Evolutionary conservation across 23 tunicate species (phyloP), one percentile per base, ranked within the genome.

Genomic region (Corella eumyota): DNA sequence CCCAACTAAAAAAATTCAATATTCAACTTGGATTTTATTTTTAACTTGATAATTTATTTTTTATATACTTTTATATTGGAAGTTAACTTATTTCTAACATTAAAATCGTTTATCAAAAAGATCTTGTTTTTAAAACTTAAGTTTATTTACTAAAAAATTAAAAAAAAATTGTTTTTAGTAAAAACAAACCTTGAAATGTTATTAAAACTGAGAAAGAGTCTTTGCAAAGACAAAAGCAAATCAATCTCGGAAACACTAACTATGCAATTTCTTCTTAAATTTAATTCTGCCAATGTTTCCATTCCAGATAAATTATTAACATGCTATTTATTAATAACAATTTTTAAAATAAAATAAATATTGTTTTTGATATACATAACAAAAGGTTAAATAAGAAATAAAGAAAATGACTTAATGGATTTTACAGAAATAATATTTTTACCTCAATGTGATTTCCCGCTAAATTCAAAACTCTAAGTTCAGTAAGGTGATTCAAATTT

Each of bases 401-500:
- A 44, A 44, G 17, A 44, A 44, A 44, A 44, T 44, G 49, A 44
- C 17, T 11, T 44, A 11, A 11, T 13, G 17, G 17, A 11, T 11
- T 44, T 44, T 17, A 44, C 49, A 44, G 49, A 13, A 44, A 44
- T 17, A 58, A 58, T 6, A 17, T 24, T 27, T 7, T 6, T 37
- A 69, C 92, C 55, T 79, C 86, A 36, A 93, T 77, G 20, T 77
- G 88, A 58, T 93, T 93, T 6, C 99, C 99, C 36, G 99, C 99
- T 34, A 93, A 66, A 32, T 93, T 93, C 4, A 93, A 47, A 35
- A 93, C 99, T 27, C 99, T 60, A 34, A 93, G 34, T 44, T 78
- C 86, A 1, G 79, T 60, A 24, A 77, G 61, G 32, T 93, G 99
- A 48, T 46, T 72, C 6, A 93, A 50, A 61, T 80, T 88, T 51